Base-by-base conservation (phyloP, 2,888 invertebrate species). In the Nebria brevicollis region DNA sequence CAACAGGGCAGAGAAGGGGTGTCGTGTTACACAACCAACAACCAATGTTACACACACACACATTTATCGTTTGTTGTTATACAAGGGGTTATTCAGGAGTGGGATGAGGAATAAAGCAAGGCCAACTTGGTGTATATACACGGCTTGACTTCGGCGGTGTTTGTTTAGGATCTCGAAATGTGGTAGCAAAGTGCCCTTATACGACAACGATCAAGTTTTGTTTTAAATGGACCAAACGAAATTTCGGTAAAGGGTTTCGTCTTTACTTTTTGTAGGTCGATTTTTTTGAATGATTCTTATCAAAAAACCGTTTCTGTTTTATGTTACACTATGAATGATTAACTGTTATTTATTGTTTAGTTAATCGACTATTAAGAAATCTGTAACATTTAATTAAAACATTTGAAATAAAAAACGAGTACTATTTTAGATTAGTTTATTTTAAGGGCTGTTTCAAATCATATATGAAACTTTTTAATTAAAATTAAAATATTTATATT, bases 221-320 rank as follows among this genome's bases (percentile, higher is more conserved):
- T 78, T 78, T 73, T 78, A 78, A 78, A 78, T 78, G 78, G 78
- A 74, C 78, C 78, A 74, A 74, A 78, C 78, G 74, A 74, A 78
- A 73, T 78, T 78, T 54, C 1, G 54, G 43, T 43, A 43, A 43
- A 43, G 43, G 43, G 54, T 54, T 54, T 54, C 54, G 54, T 54
- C 13, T 54, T 54, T 54, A 8, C 54, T 11, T 54, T 54, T 54
- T 54, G 54, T 54, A 0, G 34, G 34, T 20, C 20, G 8, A 2
- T 54, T 7, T 54, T 8, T 54, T 54, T 54, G 0, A 11, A 13
- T 0, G 54, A 11, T 8, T 54, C 54, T 54, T 54, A 54, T 54
- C 54, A 54, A 54, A 54, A 54, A 11, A 54, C 54, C 8, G 8
- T 54, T 7, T 54, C 54, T 54, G 54, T 54, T 54, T 13, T 11